phyloP scores from a whole-genome alignment of 2,113 vertebrate genomes.

The Gobius niger region DNA sequence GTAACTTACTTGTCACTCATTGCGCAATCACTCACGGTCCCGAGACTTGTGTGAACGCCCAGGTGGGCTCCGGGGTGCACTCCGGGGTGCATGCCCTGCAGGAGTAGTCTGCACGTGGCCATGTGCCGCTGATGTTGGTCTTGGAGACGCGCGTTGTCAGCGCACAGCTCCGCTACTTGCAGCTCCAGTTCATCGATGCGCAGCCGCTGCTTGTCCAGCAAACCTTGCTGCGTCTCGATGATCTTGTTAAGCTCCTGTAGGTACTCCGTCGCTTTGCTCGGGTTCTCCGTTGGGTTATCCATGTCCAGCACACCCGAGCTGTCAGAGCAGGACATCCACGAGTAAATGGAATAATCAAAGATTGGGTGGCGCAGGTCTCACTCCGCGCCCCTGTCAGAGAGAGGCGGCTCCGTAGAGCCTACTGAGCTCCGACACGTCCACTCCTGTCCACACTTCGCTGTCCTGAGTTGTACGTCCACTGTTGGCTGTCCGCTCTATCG shows the following conservation, averaged over 20 bases:
- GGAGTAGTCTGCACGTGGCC: constrained; percentile 86
- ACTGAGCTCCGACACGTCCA: background rate
- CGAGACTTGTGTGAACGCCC: background rate
- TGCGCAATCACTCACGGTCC: background rate
- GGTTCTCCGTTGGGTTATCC: constrained; percentile 87
- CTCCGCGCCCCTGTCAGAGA: background rate
- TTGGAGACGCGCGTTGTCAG: constrained; percentile 82
- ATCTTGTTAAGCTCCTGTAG: constrained; percentile 86
- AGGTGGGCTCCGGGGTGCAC: background rate
- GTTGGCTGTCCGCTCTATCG: background rate
- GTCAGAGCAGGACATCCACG: constrained; percentile 65
- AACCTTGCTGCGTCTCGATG: constrained; percentile 89
- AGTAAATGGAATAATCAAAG: constrained; percentile 1
- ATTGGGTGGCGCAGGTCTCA: background rate
- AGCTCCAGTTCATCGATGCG: constrained; percentile 88
- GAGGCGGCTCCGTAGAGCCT: background rate
- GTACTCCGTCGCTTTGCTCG: constrained; percentile 88
- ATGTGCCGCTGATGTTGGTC: constrained; percentile 90
- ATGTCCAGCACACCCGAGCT: constrained; percentile 74
- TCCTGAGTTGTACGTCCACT: background rate
- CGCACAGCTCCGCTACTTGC: constrained; percentile 85
- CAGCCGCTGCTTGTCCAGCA: constrained; percentile 86
- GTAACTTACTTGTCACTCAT: constrained; percentile 4
- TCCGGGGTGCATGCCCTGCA: constrained; percentile 49
- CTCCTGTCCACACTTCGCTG: background rate